Conservation (phyloP, 2,888 invertebrate species). For the Torymus texanus region DNA sequence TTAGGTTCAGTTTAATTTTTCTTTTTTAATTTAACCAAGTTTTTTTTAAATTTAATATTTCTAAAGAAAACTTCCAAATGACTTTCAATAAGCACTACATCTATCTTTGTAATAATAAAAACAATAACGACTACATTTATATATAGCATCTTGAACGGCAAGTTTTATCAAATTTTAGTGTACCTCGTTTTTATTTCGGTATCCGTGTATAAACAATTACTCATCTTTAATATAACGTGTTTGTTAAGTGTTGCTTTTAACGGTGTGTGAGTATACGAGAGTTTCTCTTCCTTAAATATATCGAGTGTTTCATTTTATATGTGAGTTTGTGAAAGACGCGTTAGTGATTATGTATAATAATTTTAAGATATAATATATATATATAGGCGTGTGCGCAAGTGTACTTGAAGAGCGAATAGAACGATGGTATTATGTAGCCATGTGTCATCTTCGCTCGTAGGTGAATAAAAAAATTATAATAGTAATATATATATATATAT, state of each 20-base stretch:
- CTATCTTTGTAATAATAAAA: slow-evolving; percentile 29
- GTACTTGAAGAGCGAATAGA: slow-evolving; percentile 50
- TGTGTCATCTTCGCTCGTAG: slow-evolving; percentile 42
- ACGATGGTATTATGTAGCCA: slow-evolving; percentile 42
- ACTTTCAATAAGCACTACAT: slow-evolving; percentile 31
- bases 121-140: slow-evolving; percentile 47
- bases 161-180: slow-evolving; percentile 40
- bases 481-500: slow-evolving; percentile 32
- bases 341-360: slow-evolving; percentile 28
- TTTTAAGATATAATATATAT: slow-evolving; percentile 11
- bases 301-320: slow-evolving; percentile 29
- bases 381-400: slow-evolving; percentile 48
- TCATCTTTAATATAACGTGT: slow-evolving; percentile 29
- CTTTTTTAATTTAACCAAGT: no score
- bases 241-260: slow-evolving; percentile 37
- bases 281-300: slow-evolving; percentile 22
- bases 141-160: slow-evolving; percentile 46
- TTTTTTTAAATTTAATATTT: not conserved
- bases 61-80: slow-evolving; percentile 39
- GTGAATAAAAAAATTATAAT: slow-evolving; percentile 36
- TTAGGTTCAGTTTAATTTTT: no score
- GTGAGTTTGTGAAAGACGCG: slow-evolving; percentile 22
- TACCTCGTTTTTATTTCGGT: slow-evolving; percentile 50
- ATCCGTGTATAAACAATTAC: slow-evolving; percentile 45
- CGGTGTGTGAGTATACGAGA: slow-evolving; percentile 39